Evolutionary conservation across 1,140 invertebrate species (phyloP), one percentile per base, ranked within the genome.

Genomic region (Leptestheria dahalacensis): DNA sequence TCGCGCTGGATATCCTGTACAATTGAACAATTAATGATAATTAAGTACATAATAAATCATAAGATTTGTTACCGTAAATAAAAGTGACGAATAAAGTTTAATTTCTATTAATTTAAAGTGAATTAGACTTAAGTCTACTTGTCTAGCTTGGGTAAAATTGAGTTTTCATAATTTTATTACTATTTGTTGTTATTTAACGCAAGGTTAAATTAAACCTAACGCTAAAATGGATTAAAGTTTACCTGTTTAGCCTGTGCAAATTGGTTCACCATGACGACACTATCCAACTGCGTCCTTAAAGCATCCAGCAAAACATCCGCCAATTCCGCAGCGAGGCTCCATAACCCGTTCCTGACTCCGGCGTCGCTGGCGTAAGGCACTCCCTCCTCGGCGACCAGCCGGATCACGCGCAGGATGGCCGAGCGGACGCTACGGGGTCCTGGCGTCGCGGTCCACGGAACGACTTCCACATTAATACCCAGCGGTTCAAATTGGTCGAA

Each of bases 241-340:
- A n/a, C 71, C 49, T 70, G 66, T 66, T 84, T 89, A 63, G 81
- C 78, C 64, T 82, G 80, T 18, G 79, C 66, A 18, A 81, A 78
- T 70, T 46, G 78, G 10, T 80, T 74, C 0, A 74, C 76, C 46
- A 72, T 75, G 2, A 76, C 72, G 9, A 88, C 73, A 63, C 84
- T 87, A 21, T 85, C 78, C 26, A 88, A 67, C 66, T 88, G 84
- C 58, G 72, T 77, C 66, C 81, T 82, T 58, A 80, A 79, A 0
- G 84, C 84, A 66, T 87, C 83, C 25, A 92, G 71, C 61, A 89
- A 79, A 11, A 87, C 71, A 68, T 89, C 85, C n/a, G 84, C 78
- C 1, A 91, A 66, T 56, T 81, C 76, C 0, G 86, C 73, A 26
- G 87, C 69, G 66, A 90, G 85, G 49, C 83, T 78, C 63, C 80